A percentile compares a stretch with the other conserved stretches of the same genome.
Conservation (phyloP, 2,797 vertebrate genomes). For the Paguma larvata region DNA sequence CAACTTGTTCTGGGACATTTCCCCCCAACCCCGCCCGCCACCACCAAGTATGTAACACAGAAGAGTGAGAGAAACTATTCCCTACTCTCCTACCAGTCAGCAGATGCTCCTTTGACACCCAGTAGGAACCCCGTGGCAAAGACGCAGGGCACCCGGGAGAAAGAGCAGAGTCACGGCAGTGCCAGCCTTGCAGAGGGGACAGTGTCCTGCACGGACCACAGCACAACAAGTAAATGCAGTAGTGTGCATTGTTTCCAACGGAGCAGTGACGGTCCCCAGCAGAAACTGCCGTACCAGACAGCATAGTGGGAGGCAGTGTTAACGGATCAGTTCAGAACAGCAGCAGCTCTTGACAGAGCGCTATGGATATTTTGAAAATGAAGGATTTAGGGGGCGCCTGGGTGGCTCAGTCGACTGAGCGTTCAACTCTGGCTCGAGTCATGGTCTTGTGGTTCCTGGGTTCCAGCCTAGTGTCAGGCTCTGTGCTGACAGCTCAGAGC, state of each 20-base stretch:
- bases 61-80: neutral
- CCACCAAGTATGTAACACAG: neutral
- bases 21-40: neutral
- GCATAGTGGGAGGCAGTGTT: neutral
- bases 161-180: neutral
- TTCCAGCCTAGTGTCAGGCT: too few species aligned
- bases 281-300: neutral
- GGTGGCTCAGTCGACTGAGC: too few species aligned
- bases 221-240: neutral
- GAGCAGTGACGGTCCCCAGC: neutral
- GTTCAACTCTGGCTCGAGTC: too few species aligned
- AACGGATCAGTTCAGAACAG: neutral
- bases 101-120: neutral
- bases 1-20: neutral
- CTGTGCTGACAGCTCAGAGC: too few species aligned
- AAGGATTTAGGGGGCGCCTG: neutral
- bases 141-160: neutral
- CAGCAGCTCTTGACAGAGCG: neutral
- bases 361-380: neutral
- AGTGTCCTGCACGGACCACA: neutral
- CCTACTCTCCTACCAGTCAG: neutral
- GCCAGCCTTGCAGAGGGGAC: neutral
- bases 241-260: neutral
- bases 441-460: too few species aligned
- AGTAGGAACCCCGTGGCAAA: neutral